Evolutionary conservation across 1,140 invertebrate genomes (phyloP).

Genomic region (Cyclargus thomasi): DNA sequence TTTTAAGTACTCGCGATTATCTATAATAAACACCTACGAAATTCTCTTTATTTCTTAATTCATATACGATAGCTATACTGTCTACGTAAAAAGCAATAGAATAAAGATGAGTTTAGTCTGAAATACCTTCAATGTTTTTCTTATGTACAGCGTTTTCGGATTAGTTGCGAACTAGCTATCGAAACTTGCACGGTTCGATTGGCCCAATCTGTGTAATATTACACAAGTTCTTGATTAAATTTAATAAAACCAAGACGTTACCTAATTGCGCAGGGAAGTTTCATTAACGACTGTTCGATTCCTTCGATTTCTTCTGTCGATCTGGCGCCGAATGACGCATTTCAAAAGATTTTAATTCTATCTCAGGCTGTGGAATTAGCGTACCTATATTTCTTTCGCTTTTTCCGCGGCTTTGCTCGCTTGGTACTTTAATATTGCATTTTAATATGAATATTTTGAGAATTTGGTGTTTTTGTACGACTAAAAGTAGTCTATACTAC

Average conservation of each 20-base stretch:
- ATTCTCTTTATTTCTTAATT: neutral
- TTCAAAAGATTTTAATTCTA: conserved; percentile 37
- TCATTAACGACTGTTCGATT: conserved; percentile 72
- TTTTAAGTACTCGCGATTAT: too few relatives aligned
- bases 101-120: conserved; percentile 1
- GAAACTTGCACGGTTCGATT: conserved; percentile 71
- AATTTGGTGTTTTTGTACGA: too few relatives aligned
- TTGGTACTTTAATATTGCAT: too few relatives aligned
- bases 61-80: neutral
- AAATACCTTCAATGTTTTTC: conserved; percentile 18
- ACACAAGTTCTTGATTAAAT: conserved; percentile 75
- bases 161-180: conserved; percentile 72
- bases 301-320: conserved; percentile 50
- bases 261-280: conserved; percentile 70
- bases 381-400: neutral
- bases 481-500: too few relatives aligned
- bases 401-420: too few relatives aligned
- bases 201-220: conserved; percentile 74
- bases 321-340: conserved; percentile 34
- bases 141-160: conserved; percentile 52
- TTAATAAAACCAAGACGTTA: conserved; percentile 74
- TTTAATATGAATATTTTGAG: too few relatives aligned
- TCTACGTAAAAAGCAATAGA: neutral
- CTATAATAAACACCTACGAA: too few relatives aligned
- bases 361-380: neutral